Conservation (phyloP, 1,140 invertebrate species). For the Nylanderia fulva region DNA sequence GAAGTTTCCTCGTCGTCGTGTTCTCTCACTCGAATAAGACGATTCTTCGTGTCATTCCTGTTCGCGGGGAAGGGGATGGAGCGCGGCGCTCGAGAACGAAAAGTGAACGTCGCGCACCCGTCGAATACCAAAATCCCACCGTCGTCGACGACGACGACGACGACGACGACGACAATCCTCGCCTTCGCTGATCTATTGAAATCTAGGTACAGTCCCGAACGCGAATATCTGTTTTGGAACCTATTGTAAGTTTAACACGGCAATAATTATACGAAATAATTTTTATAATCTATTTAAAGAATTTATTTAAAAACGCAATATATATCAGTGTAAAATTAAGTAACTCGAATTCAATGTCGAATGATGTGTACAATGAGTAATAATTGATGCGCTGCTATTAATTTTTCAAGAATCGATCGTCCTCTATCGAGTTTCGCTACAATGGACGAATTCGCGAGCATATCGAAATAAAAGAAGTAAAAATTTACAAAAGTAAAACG, state of each 20-base stretch:
- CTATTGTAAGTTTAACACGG: slow-evolving; percentile 28
- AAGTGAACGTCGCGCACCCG: slow-evolving; percentile 78
- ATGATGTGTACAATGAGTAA: neutral
- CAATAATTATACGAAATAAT: slow-evolving; percentile 11
- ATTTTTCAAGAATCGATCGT: neutral
- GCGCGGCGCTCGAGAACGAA: slow-evolving; percentile 68
- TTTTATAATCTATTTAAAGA: slow-evolving; percentile 3
- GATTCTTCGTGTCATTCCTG: slow-evolving; percentile 81
- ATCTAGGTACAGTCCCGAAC: neutral
- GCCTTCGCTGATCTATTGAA: slow-evolving; percentile 47
- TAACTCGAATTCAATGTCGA: neutral
- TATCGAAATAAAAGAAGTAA: slow-evolving; percentile 35
- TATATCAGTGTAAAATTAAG: neutral
- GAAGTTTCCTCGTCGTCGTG: slow-evolving; percentile 77
- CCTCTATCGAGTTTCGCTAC: neutral
- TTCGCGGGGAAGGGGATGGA: slow-evolving; percentile 43
- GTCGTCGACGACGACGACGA: slow-evolving; percentile 17
- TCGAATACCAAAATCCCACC: slow-evolving; percentile 79
- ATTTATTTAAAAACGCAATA: neutral
- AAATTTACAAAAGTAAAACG: slow-evolving; percentile 58
- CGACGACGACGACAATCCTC: slow-evolving; percentile 24
- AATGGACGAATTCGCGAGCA: slow-evolving; percentile 22
- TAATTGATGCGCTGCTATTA: neutral
- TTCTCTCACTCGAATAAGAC: slow-evolving; percentile 80
- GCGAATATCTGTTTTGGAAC: slow-evolving; percentile 14